phyloP scores from a whole-genome alignment of 2,888 invertebrate genomes.

The Monoplex corrugatus region DNA sequence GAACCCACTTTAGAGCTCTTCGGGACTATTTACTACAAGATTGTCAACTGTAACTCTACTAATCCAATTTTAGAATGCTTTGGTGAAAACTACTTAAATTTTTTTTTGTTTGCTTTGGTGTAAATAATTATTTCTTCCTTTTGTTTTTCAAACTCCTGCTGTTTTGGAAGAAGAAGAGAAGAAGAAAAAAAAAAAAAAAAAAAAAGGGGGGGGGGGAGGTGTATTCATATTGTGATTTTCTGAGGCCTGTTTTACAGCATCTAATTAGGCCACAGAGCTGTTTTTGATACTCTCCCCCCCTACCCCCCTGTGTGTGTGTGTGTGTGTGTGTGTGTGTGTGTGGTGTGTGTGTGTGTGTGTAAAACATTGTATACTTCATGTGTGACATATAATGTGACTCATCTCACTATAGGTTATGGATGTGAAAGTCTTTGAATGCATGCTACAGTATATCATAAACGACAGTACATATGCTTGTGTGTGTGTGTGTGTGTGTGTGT shows the following conservation, averaged over 20 bases:
- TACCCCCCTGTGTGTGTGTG: too few species aligned
- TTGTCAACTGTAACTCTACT: background rate
- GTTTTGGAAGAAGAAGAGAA: background rate
- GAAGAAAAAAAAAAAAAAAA: background rate
- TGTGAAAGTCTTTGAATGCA: too few species aligned
- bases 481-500: slow-evolving; percentile 1
- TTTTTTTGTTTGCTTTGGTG: background rate
- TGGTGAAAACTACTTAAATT: background rate
- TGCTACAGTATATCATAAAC: too few species aligned
- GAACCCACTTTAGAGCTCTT: too few species aligned
- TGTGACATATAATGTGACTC: background rate
- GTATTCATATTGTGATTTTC: too few species aligned
- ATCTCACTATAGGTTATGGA: too few species aligned
- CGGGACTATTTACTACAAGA: too few species aligned
- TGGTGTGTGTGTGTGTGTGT: background rate
- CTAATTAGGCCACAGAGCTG: too few species aligned
- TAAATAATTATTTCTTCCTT: background rate
- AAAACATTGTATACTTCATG: background rate
- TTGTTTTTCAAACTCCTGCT: background rate
- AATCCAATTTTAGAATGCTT: background rate
- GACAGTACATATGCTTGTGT: too few species aligned
- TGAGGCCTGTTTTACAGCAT: too few species aligned
- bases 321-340: background rate
- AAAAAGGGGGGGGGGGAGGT: background rate
- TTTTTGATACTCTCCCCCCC: too few species aligned